These are phyloP conservation scores for Zoanthus solanderi DNA, from an alignment of 92 coral and sea anemone genomes.

Conservation along the genomic window DNA sequence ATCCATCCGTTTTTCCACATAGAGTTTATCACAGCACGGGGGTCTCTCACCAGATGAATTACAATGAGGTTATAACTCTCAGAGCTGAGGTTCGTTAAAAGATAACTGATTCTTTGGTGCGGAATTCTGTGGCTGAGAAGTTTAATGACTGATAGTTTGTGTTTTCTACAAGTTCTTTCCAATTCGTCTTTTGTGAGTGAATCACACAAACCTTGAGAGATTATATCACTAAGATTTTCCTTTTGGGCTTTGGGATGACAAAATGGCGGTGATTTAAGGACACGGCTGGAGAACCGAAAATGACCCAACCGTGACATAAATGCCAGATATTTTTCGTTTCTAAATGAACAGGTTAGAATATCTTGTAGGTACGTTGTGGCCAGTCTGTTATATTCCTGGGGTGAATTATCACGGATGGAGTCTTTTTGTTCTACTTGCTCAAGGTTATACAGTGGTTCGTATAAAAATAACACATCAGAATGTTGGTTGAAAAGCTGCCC, in stretches of 20 bases:
- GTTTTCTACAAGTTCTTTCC: slow-evolving; percentile 22
- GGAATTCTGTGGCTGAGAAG: slow-evolving; percentile 43
- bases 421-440: slow-evolving; percentile 26
- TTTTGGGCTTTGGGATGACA: not conserved
- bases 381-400: not conserved
- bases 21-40: slow-evolving; percentile 29
- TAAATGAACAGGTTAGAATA: slow-evolving; percentile 30
- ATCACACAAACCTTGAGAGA: slow-evolving; percentile 21
- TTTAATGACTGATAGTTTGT: slow-evolving; percentile 29
- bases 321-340: slow-evolving; percentile 24
- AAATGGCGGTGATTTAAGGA: slow-evolving; percentile 30
- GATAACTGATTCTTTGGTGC: not conserved
- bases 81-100: slow-evolving; percentile 22
- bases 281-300: slow-evolving; percentile 39
- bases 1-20: slow-evolving; percentile 42
- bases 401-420: slow-evolving; percentile 23
- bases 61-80: not conserved
- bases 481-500: slow-evolving; percentile 37
- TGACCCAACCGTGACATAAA: slow-evolving; percentile 30
- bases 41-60: slow-evolving; percentile 41
- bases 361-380: not conserved
- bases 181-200: slow-evolving; percentile 6
- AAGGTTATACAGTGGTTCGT: slow-evolving; percentile 21
- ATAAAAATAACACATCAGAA: slow-evolving; percentile 14
- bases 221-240: not conserved